Conservation (phyloP, 2,797 vertebrate species). For the Labroides dimidiatus region DNA sequence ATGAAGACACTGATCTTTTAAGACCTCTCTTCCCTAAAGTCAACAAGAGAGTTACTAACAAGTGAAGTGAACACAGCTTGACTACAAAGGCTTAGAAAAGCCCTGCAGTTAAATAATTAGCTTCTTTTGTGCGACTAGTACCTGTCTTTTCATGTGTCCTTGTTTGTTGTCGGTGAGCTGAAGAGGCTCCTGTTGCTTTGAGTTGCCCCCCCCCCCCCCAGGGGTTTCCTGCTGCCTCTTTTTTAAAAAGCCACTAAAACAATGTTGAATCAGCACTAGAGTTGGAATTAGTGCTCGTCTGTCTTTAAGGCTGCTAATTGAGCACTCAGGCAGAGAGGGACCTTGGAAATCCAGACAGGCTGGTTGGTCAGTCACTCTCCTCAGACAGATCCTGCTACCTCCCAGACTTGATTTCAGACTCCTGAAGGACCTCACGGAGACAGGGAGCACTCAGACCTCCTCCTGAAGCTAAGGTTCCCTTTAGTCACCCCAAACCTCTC, state of each 20-base stretch:
- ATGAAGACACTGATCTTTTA: constrained; percentile 31
- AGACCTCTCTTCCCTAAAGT: constrained; percentile 38
- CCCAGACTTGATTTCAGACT: constrained; percentile 36
- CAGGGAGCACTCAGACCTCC: constrained; percentile 60
- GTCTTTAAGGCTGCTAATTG: constrained; percentile 59
- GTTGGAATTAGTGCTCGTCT: constrained; percentile 38
- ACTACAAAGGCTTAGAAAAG: constrained; percentile 50
- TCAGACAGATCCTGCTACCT: constrained; percentile 23
- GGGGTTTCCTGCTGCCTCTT: constrained; percentile 24
- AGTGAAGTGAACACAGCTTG: constrained; percentile 48
- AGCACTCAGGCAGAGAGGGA: constrained; percentile 59
- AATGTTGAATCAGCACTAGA: constrained; percentile 33
- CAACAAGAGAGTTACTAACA: constrained; percentile 59
- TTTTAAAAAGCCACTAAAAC: constrained; percentile 19
- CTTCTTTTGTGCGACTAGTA: constrained; percentile 55
- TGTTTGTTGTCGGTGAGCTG: constrained; percentile 52
- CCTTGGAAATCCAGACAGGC: constrained; percentile 50
- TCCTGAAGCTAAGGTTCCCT: constrained; percentile 45
- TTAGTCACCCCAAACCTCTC: constrained; percentile 41
- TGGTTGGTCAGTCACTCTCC: constrained; percentile 39
- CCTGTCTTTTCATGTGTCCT: constrained; percentile 49
- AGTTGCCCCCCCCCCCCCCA: constrained; percentile 46
- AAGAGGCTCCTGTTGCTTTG: constrained; percentile 46
- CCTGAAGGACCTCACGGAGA: constrained; percentile 52
- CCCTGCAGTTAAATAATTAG: constrained; percentile 56